Evolutionary conservation across 2,113 vertebrate species (phyloP).

Genomic region (Labeo rohita): DNA sequence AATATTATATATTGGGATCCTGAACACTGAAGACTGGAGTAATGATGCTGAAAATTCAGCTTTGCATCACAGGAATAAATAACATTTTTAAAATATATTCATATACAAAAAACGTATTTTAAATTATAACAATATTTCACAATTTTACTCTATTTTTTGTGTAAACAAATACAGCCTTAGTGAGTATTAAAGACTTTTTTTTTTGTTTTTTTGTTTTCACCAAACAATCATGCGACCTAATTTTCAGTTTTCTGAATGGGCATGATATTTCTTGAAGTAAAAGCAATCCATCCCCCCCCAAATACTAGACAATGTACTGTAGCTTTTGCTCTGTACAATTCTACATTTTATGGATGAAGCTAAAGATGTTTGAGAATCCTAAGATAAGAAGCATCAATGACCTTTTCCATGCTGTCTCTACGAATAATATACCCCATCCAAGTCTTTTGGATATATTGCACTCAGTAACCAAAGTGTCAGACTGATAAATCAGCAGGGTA

Average conservation of each 20-base stretch:
- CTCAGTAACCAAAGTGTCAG: conserved; percentile 40
- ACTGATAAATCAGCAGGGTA: conserved; percentile 49
- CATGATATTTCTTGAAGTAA: background rate
- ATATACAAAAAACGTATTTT: too few species aligned
- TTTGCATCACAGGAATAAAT: too few species aligned
- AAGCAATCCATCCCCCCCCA: background rate
- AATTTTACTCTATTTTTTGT: too few species aligned
- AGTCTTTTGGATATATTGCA: background rate
- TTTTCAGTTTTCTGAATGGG: background rate
- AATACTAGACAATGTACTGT: background rate
- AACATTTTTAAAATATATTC: too few species aligned
- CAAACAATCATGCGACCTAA: too few species aligned
- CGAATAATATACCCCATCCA: conserved; percentile 31
- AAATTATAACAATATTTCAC: too few species aligned
- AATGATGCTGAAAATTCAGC: too few species aligned
- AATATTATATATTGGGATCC: too few species aligned
- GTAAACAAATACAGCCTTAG: too few species aligned
- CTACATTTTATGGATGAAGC: background rate
- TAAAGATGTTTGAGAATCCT: background rate
- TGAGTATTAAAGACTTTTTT: too few species aligned
- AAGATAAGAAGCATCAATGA: conserved; percentile 2
- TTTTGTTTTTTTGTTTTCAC: too few species aligned
- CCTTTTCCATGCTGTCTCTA: conserved; percentile 34
- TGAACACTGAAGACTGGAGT: too few species aligned
- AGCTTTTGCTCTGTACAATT: background rate